Percentiles rank a stretch among this genome's conserved stretches.
phyloP scores from a whole-genome alignment of 2,888 invertebrate genomes.

The Cryptosula pallasiana region DNA sequence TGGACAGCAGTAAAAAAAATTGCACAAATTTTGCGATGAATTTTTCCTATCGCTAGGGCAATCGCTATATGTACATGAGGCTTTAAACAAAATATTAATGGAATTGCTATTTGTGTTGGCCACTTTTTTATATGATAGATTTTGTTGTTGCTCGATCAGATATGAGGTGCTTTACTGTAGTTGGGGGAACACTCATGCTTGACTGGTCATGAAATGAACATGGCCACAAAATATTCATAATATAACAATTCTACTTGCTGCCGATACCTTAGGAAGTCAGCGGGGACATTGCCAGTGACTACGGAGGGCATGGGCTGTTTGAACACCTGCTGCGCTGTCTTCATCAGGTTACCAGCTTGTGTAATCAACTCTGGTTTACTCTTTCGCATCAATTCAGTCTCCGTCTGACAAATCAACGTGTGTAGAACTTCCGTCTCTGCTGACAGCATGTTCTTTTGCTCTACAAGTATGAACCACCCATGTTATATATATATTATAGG shows the following conservation, averaged over 20 bases:
- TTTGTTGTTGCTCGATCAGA: too few species aligned
- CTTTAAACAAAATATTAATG: too few species aligned
- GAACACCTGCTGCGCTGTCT: slow-evolving; percentile 77
- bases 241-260: background rate
- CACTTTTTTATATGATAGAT: too few species aligned
- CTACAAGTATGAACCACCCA: slow-evolving; percentile 33
- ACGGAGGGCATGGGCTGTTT: slow-evolving; percentile 84
- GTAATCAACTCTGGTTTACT: slow-evolving; percentile 77
- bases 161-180: too few species aligned
- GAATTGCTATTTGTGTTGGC: too few species aligned
- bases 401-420: slow-evolving; percentile 68
- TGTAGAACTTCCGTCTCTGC: slow-evolving; percentile 86
- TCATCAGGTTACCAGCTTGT: slow-evolving; percentile 72
- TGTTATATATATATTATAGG: slow-evolving; percentile 1
- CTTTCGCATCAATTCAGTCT: slow-evolving; percentile 66
- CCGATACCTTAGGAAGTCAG: slow-evolving; percentile 76
- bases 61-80: too few species aligned
- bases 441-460: slow-evolving; percentile 59
- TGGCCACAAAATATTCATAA: background rate
- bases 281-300: slow-evolving; percentile 79
- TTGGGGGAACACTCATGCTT: too few species aligned
- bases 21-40: too few species aligned
- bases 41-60: too few species aligned
- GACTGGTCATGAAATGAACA: too few species aligned
- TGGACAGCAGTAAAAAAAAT: too few species aligned